Percentiles rank a stretch among this genome's conserved stretches.
These are phyloP conservation scores for Marasmarcha lunaedactyla DNA, from an alignment of 2,888 invertebrate species.

Conservation along the genomic window DNA sequence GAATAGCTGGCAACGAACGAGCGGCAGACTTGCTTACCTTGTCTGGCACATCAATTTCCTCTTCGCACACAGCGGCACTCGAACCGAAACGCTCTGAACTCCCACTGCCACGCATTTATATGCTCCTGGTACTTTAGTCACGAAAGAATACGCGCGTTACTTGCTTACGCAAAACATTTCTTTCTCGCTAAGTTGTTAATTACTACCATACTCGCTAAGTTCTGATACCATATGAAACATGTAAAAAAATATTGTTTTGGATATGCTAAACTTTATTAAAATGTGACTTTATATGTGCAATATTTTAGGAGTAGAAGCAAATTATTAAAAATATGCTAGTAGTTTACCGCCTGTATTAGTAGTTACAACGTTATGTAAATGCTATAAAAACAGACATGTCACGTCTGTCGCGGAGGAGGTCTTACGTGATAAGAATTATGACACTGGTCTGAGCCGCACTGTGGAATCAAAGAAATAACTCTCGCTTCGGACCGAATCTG, in stretches of 20 bases:
- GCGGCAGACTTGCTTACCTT: constrained; percentile 50
- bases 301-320: too few species aligned
- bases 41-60: constrained; percentile 53
- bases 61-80: constrained; percentile 34
- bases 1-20: constrained; percentile 4
- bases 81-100: constrained; percentile 11
- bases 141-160: constrained; percentile 60
- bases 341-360: too few species aligned
- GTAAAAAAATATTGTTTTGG: too few species aligned
- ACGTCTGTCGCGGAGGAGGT: constrained; percentile 49
- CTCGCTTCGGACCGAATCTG: too few species aligned
- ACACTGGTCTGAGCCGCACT: constrained; percentile 17
- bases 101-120: constrained; percentile 35
- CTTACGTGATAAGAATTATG: constrained; percentile 45
- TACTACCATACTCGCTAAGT: too few species aligned
- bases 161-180: not conserved
- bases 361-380: not conserved
- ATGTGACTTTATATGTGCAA: too few species aligned
- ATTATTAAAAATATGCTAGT: too few species aligned
- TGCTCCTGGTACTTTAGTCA: constrained; percentile 59
- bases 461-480: constrained; percentile 29
- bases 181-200: too few species aligned
- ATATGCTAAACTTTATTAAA: too few species aligned
- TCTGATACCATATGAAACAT: too few species aligned
- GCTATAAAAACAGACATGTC: not conserved